Evolutionary conservation across 2,113 vertebrate species (phyloP).

Genomic region (Periophthalmodon schlosseri): DNA sequence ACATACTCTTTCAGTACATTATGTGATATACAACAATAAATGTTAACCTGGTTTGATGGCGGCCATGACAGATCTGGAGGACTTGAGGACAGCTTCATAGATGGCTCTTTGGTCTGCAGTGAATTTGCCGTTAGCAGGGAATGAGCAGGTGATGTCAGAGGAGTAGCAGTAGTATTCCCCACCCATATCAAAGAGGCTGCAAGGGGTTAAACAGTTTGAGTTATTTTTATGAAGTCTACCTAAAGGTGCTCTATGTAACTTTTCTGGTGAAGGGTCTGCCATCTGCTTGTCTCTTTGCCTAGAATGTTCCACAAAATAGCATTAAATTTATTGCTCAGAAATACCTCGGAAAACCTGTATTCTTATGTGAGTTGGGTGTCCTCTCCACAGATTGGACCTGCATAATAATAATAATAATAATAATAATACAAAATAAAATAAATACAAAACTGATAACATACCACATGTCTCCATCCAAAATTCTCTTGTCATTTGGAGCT

Average conservation of each 20-base stretch:
- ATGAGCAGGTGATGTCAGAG: conserved; percentile 98
- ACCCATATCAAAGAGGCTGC: conserved; percentile 96
- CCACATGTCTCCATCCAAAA: conserved; percentile 91
- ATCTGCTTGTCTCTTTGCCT: not conserved
- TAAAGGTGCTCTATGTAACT: not conserved
- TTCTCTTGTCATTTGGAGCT: conserved; percentile 87
- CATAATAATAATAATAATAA: not conserved
- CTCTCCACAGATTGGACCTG: too few species aligned
- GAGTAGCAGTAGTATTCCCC: conserved; percentile 97
- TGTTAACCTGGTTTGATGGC: conserved; percentile 87
- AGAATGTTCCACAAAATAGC: too few species aligned
- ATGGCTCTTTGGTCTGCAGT: conserved; percentile 87
- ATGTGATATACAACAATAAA: not conserved
- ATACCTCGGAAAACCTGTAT: too few species aligned
- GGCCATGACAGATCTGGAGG: conserved; percentile 83
- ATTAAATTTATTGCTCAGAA: too few species aligned
- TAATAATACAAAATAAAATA: conserved; percentile 66
- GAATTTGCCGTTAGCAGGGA: conserved; percentile 93
- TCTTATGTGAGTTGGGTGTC: too few species aligned
- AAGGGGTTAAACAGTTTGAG: not conserved
- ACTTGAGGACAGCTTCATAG: conserved; percentile 90
- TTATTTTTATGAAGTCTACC: too few species aligned
- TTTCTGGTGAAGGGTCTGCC: not conserved
- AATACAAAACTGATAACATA: conserved; percentile 36
- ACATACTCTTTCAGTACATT: not conserved